phyloP scores from a whole-genome alignment of 2,888 invertebrate genomes.

The Spilarctia lutea region DNA sequence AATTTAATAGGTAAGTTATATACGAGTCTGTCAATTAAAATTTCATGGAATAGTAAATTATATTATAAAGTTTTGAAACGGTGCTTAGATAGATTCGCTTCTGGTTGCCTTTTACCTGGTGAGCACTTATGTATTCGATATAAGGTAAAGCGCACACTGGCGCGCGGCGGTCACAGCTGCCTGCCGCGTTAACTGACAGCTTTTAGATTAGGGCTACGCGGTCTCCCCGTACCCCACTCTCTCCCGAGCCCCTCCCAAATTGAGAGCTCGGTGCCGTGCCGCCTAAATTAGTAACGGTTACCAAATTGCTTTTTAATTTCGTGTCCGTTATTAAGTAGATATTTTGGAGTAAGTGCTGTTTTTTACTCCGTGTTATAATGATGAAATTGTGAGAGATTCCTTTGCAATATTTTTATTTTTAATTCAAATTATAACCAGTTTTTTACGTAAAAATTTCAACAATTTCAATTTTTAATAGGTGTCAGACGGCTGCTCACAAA shows the following conservation, averaged over 20 bases:
- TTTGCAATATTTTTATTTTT: constrained; percentile 14
- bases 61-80: constrained; percentile 28
- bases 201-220: constrained; percentile 82
- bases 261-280: constrained; percentile 77
- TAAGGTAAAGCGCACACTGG: constrained; percentile 70
- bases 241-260: constrained; percentile 75
- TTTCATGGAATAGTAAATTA: constrained; percentile 35
- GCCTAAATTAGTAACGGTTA: constrained; percentile 85
- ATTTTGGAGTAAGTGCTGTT: constrained; percentile 59
- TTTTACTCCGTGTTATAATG: constrained; percentile 47
- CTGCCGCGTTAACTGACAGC: constrained; percentile 80
- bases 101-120: constrained; percentile 43
- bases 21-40: constrained; percentile 65
- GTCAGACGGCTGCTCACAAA: neutral
- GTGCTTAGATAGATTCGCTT: constrained; percentile 33
- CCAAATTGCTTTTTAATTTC: constrained; percentile 86
- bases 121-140: constrained; percentile 54
- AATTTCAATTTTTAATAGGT: neutral
- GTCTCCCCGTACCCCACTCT: constrained; percentile 52
- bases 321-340: constrained; percentile 76
- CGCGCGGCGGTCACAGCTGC: constrained; percentile 72
- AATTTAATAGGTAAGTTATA: constrained; percentile 61
- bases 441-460: neutral
- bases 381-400: constrained; percentile 29
- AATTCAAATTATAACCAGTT: neutral